Base-by-base conservation (phyloP, 2,797 vertebrate species). In the Oceanodroma leucorhoa region DNA sequence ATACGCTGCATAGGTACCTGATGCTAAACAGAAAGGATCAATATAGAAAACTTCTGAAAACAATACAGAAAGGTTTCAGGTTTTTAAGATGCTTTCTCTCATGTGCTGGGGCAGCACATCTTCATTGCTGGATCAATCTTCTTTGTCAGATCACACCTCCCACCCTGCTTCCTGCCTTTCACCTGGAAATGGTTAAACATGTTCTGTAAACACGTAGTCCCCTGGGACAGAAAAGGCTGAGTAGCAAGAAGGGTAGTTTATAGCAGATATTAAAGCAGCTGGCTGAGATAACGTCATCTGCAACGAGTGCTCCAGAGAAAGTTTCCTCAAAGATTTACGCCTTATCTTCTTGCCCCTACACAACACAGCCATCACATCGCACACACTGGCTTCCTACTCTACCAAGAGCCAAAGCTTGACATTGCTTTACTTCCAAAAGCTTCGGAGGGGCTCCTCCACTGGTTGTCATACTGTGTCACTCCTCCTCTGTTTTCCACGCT, bases 21-120 rank as follows among this genome's bases (percentile, higher is more conserved):
- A 73, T 83, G 67, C 93, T 85, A 81, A 93, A 67, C 69, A 87
- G 88, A 45, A 66, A 23, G 57, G 51, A 94, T 96, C 94, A 5
- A 97, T 95, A 58, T 0, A 46, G 77, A 76, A 83, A 93, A 65
- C 71, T 89, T 78, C 78, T 38, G 45, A 93, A 89, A 87, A 69
- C 71, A 91, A 20, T 8, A 62, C 79, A 19, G 21, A 40, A 36
- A 81, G 46, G 9, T 66, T 67, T 80, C 51, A 46, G 64, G 4
- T 41, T 71, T 72, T 53, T 24, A 23, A 9, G 53, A 57, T 7
- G 9, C 51, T 2, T 38, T 27, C 58, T 51, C 24, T 23, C 19
- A 3, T 7, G n/a, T 20, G 72, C 87, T 83, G 77, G 60, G 83
- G 62, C 66, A 87, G 82, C 64, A 89, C 51, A 53, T 66, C 71